These are phyloP conservation scores for Noctuana brunneofusca DNA, from an alignment of 2,888 invertebrate species.

Conservation along the genomic window DNA sequence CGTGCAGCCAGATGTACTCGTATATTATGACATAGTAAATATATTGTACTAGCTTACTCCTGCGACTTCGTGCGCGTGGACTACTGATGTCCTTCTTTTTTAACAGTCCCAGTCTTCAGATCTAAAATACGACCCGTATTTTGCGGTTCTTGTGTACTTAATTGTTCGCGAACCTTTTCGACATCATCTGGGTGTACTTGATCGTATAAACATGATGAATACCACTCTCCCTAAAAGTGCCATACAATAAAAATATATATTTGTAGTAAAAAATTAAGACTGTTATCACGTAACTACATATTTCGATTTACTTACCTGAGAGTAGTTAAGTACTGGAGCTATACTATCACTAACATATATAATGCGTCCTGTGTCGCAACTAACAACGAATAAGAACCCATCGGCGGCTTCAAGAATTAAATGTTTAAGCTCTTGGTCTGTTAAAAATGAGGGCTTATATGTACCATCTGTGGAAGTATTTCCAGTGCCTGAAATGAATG, in stretches of 20 bases:
- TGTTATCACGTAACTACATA: background rate
- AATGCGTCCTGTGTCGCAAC: conserved; percentile 97
- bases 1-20: too few species aligned
- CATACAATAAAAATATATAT: background rate
- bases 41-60: too few species aligned
- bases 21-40: too few species aligned
- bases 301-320: conserved; percentile 84
- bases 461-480: conserved; percentile 98
- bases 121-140: conserved; percentile 97
- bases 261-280: too few species aligned
- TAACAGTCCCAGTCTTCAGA: conserved; percentile 98
- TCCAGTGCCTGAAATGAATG: conserved; percentile 85
- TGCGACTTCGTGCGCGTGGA: too few species aligned
- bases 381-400: conserved; percentile 96
- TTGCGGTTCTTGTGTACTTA: conserved; percentile 98
- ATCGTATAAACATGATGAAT: conserved; percentile 96
- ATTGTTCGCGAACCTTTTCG: conserved; percentile 97
- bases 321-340: conserved; percentile 97
- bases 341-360: conserved; percentile 99
- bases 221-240: conserved; percentile 93
- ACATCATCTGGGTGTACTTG: conserved; percentile 99
- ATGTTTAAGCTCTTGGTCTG: conserved; percentile 99
- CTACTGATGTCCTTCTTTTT: conserved; percentile 98
- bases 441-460: conserved; percentile 99
- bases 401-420: conserved; percentile 99